Base-by-base conservation (phyloP, 2,888 invertebrate genomes). In the Drosophila basisetae region DNA sequence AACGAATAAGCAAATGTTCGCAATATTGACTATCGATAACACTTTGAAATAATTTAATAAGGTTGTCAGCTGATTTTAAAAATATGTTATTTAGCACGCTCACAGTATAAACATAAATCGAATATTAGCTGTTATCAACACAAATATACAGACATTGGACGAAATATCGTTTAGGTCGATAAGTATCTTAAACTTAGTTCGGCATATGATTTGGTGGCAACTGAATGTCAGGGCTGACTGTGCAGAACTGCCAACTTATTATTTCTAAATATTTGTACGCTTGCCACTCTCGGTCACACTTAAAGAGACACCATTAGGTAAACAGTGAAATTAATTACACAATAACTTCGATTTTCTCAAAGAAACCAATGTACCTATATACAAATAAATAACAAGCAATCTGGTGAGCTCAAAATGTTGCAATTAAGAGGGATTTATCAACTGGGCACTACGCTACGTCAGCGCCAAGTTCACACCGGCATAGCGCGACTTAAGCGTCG, bases 401-500 rank as follows among this genome's bases (percentile, higher is more conserved):
- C 1, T 41, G 6, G 22, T 18, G 1, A 53, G 33, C 28, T 0
- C 7, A 47, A 73, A 71, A 86, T 86, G 86, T 58, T 84, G 2
- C 74, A 72, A 58, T 52, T 72, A 3, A 62, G 43, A 18, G 30
- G 43, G n/a, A 28, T 83, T 18, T 71, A 62, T 10, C 73, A 69
- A 49, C 5, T 81, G 4, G n/a, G 68, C 6, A 52, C 47, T 28
- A 53, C 55, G 30, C 55, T 78, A 22, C 54, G 60, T 6, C 66
- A 59, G 16, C 64, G 73, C 9, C 68, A 37, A 49, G 33, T 93
- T 11, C 82, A 82, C 31, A 84, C 86, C 31, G 81, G 80, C 86
- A 80, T 92, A 77, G 73, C 92, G 5, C 92, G 91, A 70, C 94
- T 91, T 47, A 96, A 96, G 89, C 95, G 95, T 82, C 93, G 96